phyloP scores from a whole-genome alignment of 2,113 vertebrate genomes.

The Labrus mixtus region DNA sequence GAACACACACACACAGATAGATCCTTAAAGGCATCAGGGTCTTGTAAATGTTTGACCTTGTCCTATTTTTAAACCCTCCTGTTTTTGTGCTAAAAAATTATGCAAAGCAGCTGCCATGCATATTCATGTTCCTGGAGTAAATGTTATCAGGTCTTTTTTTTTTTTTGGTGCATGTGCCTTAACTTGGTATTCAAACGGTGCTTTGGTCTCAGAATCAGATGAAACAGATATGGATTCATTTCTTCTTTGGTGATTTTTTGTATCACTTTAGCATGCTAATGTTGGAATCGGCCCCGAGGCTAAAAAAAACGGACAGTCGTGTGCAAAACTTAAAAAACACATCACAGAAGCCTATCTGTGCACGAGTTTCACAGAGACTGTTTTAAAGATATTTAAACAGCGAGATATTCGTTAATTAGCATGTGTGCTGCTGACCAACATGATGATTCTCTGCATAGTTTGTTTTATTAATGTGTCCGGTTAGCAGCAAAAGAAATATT shows the following conservation, averaged over 20 bases:
- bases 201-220: constrained; percentile 59
- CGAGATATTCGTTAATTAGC: too few relatives aligned
- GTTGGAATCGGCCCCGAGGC: constrained; percentile 40
- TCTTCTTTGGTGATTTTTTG: constrained; percentile 52
- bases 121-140: constrained; percentile 37
- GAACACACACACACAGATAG: not conserved
- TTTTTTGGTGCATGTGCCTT: constrained; percentile 20
- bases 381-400: not conserved
- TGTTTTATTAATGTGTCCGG: too few relatives aligned
- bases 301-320: constrained; percentile 7
- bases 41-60: constrained; percentile 24
- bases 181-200: constrained; percentile 51
- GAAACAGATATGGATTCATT: constrained; percentile 62
- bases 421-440: too few relatives aligned
- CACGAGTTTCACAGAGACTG: constrained; percentile 12
- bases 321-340: constrained; percentile 33
- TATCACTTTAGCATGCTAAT: constrained; percentile 59
- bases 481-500: too few relatives aligned
- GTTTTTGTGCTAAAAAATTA: constrained; percentile 13
- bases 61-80: not conserved
- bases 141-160: constrained; percentile 17
- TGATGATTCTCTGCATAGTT: too few relatives aligned
- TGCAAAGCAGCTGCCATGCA: constrained; percentile 17
- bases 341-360: constrained; percentile 16
- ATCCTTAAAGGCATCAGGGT: constrained; percentile 1